Conservation (phyloP, 2,888 invertebrate species). For the Ferdinandea cuprea region DNA sequence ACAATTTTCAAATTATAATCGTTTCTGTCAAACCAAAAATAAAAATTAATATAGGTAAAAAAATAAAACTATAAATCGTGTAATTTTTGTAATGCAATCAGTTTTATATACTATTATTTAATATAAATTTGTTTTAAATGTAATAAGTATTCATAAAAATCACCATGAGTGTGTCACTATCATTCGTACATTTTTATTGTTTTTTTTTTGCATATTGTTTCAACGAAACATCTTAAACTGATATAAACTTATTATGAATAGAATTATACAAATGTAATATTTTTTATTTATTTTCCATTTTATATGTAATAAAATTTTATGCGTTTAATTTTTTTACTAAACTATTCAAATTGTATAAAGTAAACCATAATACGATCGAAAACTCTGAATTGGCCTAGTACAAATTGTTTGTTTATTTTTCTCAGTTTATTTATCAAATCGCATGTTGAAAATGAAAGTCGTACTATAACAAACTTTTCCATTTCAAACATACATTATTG, state of each 20-base stretch:
- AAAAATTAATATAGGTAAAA: not conserved
- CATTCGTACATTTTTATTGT: slow-evolving; percentile 22
- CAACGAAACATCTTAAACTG: slow-evolving; percentile 28
- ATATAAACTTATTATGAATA: slow-evolving; percentile 39
- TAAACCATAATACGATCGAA: slow-evolving; percentile 16
- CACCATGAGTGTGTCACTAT: slow-evolving; percentile 28
- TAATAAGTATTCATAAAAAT: slow-evolving; percentile 43
- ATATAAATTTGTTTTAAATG: slow-evolving; percentile 18
- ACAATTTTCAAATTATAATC: too few species aligned
- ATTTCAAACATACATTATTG: too few species aligned
- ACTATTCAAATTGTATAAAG: slow-evolving; percentile 22
- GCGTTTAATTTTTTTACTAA: slow-evolving; percentile 12
- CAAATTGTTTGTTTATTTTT: slow-evolving; percentile 10
- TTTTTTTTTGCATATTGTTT: slow-evolving; percentile 5
- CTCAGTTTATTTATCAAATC: too few species aligned
- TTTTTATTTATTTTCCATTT: not conserved
- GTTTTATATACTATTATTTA: slow-evolving; percentile 24
- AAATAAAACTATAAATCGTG: slow-evolving; percentile 7
- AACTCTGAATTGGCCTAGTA: slow-evolving; percentile 28
- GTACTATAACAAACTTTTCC: too few species aligned
- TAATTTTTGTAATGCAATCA: slow-evolving; percentile 24
- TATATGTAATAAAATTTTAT: too few species aligned
- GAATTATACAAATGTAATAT: slow-evolving; percentile 1
- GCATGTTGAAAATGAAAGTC: too few species aligned
- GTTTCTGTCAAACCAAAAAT: too few species aligned